These are phyloP conservation scores for Ophion ellenae DNA, from an alignment of 2,888 invertebrate species.

Conservation along the genomic window DNA sequence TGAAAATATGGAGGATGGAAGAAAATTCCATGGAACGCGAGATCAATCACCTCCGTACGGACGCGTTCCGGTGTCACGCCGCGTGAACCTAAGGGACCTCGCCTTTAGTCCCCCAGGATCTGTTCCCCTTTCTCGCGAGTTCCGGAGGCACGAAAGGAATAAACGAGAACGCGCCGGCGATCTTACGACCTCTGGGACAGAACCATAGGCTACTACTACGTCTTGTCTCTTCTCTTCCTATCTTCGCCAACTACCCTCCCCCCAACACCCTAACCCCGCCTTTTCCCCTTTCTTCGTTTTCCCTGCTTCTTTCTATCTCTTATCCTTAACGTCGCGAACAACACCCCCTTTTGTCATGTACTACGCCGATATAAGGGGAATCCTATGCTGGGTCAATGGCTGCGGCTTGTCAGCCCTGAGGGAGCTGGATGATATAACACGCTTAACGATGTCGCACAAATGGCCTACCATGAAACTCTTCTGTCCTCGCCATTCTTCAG, in stretches of 20 bases:
- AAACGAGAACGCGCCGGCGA: slow-evolving; percentile 63
- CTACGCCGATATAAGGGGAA: slow-evolving; percentile 39
- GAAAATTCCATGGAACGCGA: slow-evolving; percentile 52
- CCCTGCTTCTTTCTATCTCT: slow-evolving; percentile 40
- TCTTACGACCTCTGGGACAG: slow-evolving; percentile 69
- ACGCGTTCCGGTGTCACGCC: slow-evolving; percentile 43
- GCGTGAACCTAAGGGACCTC: slow-evolving; percentile 35
- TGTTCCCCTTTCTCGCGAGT: slow-evolving; percentile 50
- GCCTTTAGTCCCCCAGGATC: slow-evolving; percentile 50
- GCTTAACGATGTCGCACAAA: slow-evolving; percentile 55
- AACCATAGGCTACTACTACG: slow-evolving; percentile 33
- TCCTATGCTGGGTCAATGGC: slow-evolving; percentile 23
- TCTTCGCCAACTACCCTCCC: slow-evolving; percentile 30
- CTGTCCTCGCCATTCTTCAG: slow-evolving; percentile 9
- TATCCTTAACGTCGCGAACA: slow-evolving; percentile 34
- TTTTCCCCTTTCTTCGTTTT: slow-evolving; percentile 27
- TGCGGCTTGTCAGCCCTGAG: slow-evolving; percentile 34
- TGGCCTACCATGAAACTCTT: slow-evolving; percentile 40
- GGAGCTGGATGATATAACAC: slow-evolving; percentile 32
- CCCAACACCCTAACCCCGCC: slow-evolving; percentile 7
- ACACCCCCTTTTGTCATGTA: slow-evolving; percentile 27
- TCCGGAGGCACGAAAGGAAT: slow-evolving; percentile 55
- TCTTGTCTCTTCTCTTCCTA: slow-evolving; percentile 25
- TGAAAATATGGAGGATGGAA: slow-evolving; percentile 28
- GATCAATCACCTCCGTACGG: slow-evolving; percentile 67